Evolutionary conservation across 2,888 invertebrate species (phyloP).

Genomic region (Vesta saturnalis): DNA sequence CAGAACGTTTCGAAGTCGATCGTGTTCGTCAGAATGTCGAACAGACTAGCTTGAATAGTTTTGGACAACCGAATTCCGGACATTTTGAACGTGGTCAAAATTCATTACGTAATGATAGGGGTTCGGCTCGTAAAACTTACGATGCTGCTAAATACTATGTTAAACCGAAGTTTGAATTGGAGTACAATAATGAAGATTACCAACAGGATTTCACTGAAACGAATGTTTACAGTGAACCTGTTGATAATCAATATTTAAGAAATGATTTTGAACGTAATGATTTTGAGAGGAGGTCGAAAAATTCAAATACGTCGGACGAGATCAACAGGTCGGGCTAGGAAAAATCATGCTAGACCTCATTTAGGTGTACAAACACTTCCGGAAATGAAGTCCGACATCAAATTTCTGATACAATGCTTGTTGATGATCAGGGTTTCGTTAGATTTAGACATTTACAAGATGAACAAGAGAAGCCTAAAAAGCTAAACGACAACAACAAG

Average conservation of each 20-base stretch:
- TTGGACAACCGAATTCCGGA: slow-evolving; percentile 53
- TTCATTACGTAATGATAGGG: slow-evolving; percentile 53
- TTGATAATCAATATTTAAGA: slow-evolving; percentile 59
- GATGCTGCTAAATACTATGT: slow-evolving; percentile 59
- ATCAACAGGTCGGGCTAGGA: slow-evolving; percentile 60
- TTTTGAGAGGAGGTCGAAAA: slow-evolving; percentile 61
- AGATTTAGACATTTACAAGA: slow-evolving; percentile 74
- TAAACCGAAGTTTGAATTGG: slow-evolving; percentile 58
- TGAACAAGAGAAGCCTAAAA: slow-evolving; percentile 52
- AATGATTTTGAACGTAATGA: slow-evolving; percentile 72
- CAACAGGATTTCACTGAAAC: slow-evolving; percentile 63
- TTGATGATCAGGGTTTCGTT: slow-evolving; percentile 91
- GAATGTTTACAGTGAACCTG: slow-evolving; percentile 63
- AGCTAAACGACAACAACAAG: no score
- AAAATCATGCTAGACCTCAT: slow-evolving; percentile 63
- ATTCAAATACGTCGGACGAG: slow-evolving; percentile 61
- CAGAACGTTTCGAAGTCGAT: slow-evolving; percentile 67
- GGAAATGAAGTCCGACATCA: slow-evolving; percentile 66
- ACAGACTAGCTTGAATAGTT: slow-evolving; percentile 53
- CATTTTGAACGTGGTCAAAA: slow-evolving; percentile 55
- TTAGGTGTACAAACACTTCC: slow-evolving; percentile 68
- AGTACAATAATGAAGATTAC: slow-evolving; percentile 57
- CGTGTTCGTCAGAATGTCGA: slow-evolving; percentile 62
- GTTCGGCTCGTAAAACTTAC: slow-evolving; percentile 54
- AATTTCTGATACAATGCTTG: slow-evolving; percentile 78